These are phyloP conservation scores for Phortica okadai DNA, from an alignment of 2,888 invertebrate species.

Conservation along the genomic window DNA sequence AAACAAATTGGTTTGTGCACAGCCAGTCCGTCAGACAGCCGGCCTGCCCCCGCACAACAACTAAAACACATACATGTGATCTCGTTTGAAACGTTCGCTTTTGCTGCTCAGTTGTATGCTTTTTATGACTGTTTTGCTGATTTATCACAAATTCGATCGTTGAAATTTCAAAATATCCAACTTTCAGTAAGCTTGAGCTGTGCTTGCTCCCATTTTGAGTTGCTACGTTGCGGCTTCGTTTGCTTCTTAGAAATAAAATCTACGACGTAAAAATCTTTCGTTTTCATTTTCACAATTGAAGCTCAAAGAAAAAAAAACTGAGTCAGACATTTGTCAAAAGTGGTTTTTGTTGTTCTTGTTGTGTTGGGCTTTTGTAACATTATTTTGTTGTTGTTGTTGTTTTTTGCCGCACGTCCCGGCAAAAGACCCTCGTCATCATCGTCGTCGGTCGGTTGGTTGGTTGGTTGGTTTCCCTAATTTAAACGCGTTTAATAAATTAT, in stretches of 20 bases:
- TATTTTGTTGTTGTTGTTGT: neutral
- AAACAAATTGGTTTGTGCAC: neutral
- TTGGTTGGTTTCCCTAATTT: conserved; percentile 17
- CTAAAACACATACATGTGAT: neutral
- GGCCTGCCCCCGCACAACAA: neutral
- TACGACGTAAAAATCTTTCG: conserved; percentile 13
- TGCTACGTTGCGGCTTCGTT: neutral
- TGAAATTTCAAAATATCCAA: neutral
- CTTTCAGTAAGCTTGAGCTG: neutral
- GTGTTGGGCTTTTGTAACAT: neutral
- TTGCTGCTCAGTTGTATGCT: neutral
- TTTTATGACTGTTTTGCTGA: neutral
- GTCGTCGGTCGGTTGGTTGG: neutral
- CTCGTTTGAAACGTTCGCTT: neutral
- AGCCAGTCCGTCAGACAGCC: too few relatives aligned
- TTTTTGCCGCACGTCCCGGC: neutral
- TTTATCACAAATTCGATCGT: neutral
- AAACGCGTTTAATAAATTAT: conserved; percentile 71
- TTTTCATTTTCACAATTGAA: neutral
- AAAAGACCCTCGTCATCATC: neutral
- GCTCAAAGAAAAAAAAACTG: neutral
- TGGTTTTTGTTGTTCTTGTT: neutral
- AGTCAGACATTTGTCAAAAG: conserved; percentile 12
- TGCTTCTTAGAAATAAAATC: neutral
- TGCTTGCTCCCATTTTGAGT: neutral